Evolutionary conservation across 2,113 vertebrate species (phyloP).

Genomic region (Oreocharis arfaki): DNA sequence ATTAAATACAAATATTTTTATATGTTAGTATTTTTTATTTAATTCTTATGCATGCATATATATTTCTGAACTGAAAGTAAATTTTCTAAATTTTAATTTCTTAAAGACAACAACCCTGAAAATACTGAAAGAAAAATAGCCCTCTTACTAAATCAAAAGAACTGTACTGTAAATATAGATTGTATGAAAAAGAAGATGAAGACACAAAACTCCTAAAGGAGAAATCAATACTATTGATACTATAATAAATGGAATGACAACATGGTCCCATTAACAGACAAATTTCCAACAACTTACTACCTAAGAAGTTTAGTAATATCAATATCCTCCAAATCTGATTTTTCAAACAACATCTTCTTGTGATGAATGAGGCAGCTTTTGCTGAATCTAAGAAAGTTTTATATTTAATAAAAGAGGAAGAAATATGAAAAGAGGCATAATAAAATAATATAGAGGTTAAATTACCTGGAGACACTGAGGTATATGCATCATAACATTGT

Average conservation of each 20-base stretch:
- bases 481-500: background rate
- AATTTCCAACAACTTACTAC: background rate
- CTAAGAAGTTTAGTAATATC: background rate
- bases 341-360: background rate
- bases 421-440: background rate
- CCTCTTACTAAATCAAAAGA: background rate
- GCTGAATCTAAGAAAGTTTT: background rate
- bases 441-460: background rate
- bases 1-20: background rate
- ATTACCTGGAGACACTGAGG: background rate
- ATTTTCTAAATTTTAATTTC: background rate
- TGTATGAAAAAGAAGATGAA: background rate
- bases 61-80: background rate
- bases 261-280: background rate
- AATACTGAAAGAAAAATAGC: background rate
- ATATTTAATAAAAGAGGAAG: background rate
- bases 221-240: background rate
- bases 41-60: background rate
- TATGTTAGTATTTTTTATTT: background rate
- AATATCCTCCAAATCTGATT: background rate
- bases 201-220: background rate
- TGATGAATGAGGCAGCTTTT: background rate
- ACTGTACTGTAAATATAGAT: background rate
- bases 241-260: background rate
- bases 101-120: background rate